Evolutionary conservation across 2,113 vertebrate genomes (phyloP).

Genomic region (Etia nguti): DNA sequence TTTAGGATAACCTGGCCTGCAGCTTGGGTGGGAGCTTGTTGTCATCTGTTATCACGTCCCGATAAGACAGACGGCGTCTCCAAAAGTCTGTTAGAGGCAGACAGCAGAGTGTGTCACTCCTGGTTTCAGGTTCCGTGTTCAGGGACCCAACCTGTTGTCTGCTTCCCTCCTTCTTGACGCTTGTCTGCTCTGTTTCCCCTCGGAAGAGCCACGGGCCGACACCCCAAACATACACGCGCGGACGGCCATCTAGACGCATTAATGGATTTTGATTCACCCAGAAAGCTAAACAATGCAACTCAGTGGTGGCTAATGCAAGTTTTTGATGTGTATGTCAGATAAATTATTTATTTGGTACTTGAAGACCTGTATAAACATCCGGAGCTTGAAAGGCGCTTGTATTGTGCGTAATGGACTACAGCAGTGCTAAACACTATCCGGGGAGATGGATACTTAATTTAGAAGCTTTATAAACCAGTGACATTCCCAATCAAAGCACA

Average conservation of each 20-base stretch:
- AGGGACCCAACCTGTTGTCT: slow-evolving; percentile 52
- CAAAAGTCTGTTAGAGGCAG: slow-evolving; percentile 66
- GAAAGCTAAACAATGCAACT: not conserved
- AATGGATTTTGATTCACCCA: not conserved
- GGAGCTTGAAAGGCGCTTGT: not conserved
- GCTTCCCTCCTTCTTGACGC: not conserved
- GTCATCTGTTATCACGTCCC: slow-evolving; percentile 75
- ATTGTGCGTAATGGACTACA: not conserved
- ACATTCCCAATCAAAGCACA: not conserved
- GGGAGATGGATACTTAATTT: not conserved
- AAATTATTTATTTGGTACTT: not conserved
- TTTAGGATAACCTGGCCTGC: slow-evolving; percentile 40
- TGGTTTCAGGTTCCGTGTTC: slow-evolving; percentile 72
- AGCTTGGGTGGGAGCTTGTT: slow-evolving; percentile 71
- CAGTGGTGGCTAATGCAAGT: not conserved
- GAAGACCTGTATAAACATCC: slow-evolving; percentile 11
- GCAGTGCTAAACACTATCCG: not conserved
- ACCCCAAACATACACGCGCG: not conserved
- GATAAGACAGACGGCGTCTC: slow-evolving; percentile 73
- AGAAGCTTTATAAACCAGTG: not conserved
- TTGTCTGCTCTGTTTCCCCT: slow-evolving; percentile 49
- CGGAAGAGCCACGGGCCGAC: slow-evolving; percentile 6
- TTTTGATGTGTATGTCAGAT: not conserved
- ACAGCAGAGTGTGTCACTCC: slow-evolving; percentile 62
- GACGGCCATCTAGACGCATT: not conserved